These are phyloP conservation scores for Istiophorus platypterus DNA, from an alignment of 2,113 vertebrate species.

Conservation along the genomic window DNA sequence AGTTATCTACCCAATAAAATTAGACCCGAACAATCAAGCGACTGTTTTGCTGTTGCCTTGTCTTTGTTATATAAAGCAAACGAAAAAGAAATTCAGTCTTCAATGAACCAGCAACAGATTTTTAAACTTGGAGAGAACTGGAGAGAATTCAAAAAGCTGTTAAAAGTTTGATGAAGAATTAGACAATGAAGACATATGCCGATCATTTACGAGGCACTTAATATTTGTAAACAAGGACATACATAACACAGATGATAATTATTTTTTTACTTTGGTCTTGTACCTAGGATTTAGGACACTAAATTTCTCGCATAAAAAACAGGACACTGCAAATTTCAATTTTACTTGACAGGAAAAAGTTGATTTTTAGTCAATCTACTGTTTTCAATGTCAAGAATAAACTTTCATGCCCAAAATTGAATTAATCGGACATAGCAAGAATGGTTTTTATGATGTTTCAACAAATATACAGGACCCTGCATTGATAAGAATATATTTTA, in stretches of 20 bases:
- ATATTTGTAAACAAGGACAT: background rate
- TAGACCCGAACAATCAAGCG: constrained; percentile 28
- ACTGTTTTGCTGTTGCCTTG: constrained; percentile 33
- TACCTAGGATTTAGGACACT: too few species aligned
- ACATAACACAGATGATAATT: too few species aligned
- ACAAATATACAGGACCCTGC: background rate
- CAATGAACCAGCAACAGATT: background rate
- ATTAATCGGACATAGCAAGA: too few species aligned
- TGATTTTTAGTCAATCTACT: too few species aligned
- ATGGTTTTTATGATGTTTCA: background rate
- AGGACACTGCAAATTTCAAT: too few species aligned
- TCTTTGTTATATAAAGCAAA: background rate
- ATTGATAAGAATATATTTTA: background rate
- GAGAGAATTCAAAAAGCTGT: background rate
- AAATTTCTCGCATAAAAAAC: too few species aligned
- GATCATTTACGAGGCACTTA: background rate
- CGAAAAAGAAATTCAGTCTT: background rate
- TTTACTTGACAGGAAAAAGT: too few species aligned
- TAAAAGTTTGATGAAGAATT: background rate
- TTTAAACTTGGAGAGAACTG: background rate
- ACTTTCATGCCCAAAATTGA: too few species aligned
- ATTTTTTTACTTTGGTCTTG: too few species aligned
- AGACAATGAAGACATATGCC: background rate
- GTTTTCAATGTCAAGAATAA: too few species aligned
- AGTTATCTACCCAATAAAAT: constrained; percentile 56